Evolutionary conservation across 2,888 invertebrate species (phyloP).

Genomic region (Drosophila suboccidentalis): DNA sequence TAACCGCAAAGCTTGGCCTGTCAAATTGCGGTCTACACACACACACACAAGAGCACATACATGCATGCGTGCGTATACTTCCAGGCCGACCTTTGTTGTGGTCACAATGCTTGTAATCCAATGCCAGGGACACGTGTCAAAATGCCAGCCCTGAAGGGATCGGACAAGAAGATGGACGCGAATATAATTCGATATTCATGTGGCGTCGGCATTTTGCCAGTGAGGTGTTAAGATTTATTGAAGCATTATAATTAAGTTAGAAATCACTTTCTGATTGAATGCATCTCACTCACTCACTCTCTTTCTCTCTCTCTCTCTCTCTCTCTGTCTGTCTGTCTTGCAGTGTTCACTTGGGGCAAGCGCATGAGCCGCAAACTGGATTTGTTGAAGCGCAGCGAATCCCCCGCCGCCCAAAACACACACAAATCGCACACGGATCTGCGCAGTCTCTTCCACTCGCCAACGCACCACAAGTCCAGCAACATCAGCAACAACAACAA

Average conservation of each 20-base stretch:
- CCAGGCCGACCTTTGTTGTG: conserved; percentile 54
- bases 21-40: conserved; percentile 26
- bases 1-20: conserved; percentile 16
- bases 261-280: conserved; percentile 64
- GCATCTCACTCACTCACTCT: background rate
- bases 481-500: conserved; percentile 60
- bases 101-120: conserved; percentile 38
- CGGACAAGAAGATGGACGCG: background rate
- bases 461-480: conserved; percentile 73
- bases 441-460: conserved; percentile 85
- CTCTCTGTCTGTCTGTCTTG: conserved; percentile 52
- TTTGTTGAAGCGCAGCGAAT: conserved; percentile 89
- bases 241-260: conserved; percentile 72
- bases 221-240: conserved; percentile 81
- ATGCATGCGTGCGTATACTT: background rate
- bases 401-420: conserved; percentile 58
- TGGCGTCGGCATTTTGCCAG: conserved; percentile 39
- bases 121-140: conserved; percentile 51
- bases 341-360: conserved; percentile 92
- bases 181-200: background rate
- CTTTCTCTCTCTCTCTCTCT: background rate
- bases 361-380: conserved; percentile 92
- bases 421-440: conserved; percentile 87
- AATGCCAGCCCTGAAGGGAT: conserved; percentile 19
- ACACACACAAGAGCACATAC: background rate